Evolutionary conservation across 2,797 vertebrate genomes (phyloP).

Genomic region (Pantherophis vulpinus): DNA sequence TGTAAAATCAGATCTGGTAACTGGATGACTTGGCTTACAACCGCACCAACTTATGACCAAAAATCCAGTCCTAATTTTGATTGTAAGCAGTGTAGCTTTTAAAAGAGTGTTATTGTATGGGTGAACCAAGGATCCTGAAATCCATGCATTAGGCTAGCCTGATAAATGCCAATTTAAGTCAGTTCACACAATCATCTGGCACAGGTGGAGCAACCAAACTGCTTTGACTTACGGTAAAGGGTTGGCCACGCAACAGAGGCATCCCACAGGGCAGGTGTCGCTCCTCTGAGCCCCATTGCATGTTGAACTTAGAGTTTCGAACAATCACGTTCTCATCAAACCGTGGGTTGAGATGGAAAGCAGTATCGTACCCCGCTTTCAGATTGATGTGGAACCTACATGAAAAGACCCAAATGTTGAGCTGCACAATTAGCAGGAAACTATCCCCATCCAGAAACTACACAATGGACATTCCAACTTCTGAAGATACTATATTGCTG

Average conservation of each 20-base stretch:
- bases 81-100: neutral
- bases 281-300: slow-evolving; percentile 61
- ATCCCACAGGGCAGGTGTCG: slow-evolving; percentile 27
- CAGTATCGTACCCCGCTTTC: slow-evolving; percentile 38
- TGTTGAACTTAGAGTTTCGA: slow-evolving; percentile 48
- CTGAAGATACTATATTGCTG: neutral
- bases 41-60: neutral
- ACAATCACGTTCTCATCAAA: slow-evolving; percentile 59
- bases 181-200: neutral
- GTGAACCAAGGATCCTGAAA: neutral
- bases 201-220: neutral
- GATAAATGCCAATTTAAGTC: neutral
- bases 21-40: neutral
- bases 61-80: neutral
- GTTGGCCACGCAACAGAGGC: slow-evolving; percentile 48
- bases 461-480: neutral
- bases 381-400: slow-evolving; percentile 66
- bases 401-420: neutral
- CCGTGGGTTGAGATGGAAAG: slow-evolving; percentile 66
- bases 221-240: slow-evolving; percentile 37
- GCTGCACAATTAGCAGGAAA: neutral
- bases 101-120: neutral
- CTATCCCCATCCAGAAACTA: neutral
- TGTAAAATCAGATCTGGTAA: neutral
- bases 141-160: neutral